These are phyloP conservation scores for Leguminivora glycinivorella DNA, from an alignment of 1,140 invertebrate species.

Conservation along the genomic window DNA sequence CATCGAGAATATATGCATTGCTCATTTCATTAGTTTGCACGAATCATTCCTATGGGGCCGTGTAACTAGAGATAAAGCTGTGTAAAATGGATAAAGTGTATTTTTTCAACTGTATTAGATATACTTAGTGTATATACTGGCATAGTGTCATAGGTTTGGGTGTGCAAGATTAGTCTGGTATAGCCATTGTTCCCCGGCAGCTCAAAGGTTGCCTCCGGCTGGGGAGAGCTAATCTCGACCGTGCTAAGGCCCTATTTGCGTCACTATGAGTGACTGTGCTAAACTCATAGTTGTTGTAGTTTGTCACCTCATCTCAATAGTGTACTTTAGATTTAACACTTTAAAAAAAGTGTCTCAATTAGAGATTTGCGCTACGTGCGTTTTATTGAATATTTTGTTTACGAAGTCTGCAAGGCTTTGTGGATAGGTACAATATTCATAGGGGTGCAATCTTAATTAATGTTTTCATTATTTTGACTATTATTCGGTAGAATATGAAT, in stretches of 20 bases:
- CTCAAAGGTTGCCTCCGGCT: conserved; percentile 11
- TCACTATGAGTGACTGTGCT: conserved; percentile 78
- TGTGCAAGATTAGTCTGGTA: not conserved
- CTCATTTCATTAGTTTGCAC: conserved; percentile 77
- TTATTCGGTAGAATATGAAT: conserved; percentile 30
- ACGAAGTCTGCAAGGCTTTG: not conserved
- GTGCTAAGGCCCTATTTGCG: conserved; percentile 52
- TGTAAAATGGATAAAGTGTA: not conserved
- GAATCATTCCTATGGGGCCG: conserved; percentile 74
- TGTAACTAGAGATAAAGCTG: conserved; percentile 42
- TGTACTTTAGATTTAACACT: conserved; percentile 48
- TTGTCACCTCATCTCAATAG: conserved; percentile 59
- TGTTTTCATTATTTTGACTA: not conserved
- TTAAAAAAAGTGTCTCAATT: conserved; percentile 2
- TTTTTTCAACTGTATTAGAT: not conserved
- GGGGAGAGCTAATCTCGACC: conserved; percentile 41
- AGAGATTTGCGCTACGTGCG: not conserved
- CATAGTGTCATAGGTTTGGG: not conserved
- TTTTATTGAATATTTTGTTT: not conserved
- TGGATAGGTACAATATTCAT: not conserved
- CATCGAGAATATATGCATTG: conserved; percentile 35
- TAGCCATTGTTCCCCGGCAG: not conserved
- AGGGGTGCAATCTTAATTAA: not conserved
- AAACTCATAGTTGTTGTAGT: conserved; percentile 75
- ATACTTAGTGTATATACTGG: too few relatives aligned